Base-by-base conservation (phyloP, 1,140 invertebrate genomes). In the Drosophila bifasciata region DNA sequence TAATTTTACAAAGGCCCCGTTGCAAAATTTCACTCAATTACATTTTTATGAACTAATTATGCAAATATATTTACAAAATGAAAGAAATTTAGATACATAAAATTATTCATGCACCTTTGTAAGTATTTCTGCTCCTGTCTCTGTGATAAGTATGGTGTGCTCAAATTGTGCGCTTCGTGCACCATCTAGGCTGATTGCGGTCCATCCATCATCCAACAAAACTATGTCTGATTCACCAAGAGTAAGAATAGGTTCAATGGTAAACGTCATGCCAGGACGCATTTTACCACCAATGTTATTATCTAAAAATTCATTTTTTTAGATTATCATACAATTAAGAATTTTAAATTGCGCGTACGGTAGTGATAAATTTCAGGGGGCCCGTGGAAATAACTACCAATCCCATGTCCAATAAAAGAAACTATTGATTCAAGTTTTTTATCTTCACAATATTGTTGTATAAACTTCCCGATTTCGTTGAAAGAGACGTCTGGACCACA, bases 381-480 rank as follows among this genome's bases (percentile, higher is more conserved):
- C 5, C 96, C 97, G 92, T 99, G 98, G 90, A 99, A 98, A 90
- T 97, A 97, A 67, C 92, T 92, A 0, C 98, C 97, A 84, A 99
- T 98, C 0, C 98, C 98, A 93, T 99, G 98, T 0, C 98, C 98
- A 75, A 95, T 94, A 90, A 98, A 97, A 39, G 93, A 93, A 9
- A 96, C 95, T 43, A 99, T 92, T 6, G 98, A 94, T 69, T 92
- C 93, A 36, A 94, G 95, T 0, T 94, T 94, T 48, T 94, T 91
- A 59, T 93, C 91, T 56, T 93, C 91, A 13, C 96, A 96, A 68
- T 93, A 93, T 58, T 93, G 91, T 77, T 95, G 92, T 79, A 97
- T 95, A 55, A 92, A 91, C 52, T 92, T 90, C 6, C 97, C 98
- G 88, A 99, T 98, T 70, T 92, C 92, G 57, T 92, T 93, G 86